Conservation (phyloP, 2,797 vertebrate genomes). For the Propithecus perrieri region DNA sequence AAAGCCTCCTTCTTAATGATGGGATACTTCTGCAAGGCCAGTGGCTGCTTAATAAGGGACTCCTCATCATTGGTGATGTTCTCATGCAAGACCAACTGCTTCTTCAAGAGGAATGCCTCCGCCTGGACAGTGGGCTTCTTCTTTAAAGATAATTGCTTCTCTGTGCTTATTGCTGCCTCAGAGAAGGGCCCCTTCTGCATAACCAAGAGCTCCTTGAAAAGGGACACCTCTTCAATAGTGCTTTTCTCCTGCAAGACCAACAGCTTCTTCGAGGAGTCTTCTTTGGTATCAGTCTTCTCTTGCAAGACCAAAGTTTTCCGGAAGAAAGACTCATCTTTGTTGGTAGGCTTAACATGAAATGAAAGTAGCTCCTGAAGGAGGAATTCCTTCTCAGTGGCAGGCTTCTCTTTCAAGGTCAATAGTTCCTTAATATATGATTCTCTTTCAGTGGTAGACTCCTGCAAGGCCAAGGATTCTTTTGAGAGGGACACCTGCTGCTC, state of each 20-base stretch:
- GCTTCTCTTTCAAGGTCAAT: neutral
- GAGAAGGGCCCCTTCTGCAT: slow-evolving; percentile 66
- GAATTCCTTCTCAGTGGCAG: neutral
- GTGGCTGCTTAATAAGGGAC: neutral
- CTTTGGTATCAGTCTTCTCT: slow-evolving; percentile 17
- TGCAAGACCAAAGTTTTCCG: neutral
- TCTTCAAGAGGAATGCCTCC: neutral
- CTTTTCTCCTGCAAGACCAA: neutral
- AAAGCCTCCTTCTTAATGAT: neutral
- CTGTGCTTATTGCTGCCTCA: slow-evolving; percentile 36
- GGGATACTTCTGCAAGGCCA: neutral
- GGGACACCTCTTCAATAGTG: neutral
- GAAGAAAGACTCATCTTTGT: neutral
- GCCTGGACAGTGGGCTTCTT: neutral
- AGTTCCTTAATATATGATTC: neutral
- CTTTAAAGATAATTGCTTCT: slow-evolving; percentile 40
- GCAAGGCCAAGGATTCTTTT: neutral
- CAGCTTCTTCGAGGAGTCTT: neutral
- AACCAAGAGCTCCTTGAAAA: slow-evolving; percentile 61
- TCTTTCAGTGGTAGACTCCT: slow-evolving; percentile 21
- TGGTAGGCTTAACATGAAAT: neutral
- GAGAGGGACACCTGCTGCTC: neutral
- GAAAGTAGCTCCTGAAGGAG: slow-evolving; percentile 20
- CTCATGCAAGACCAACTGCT: neutral
- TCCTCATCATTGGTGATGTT: neutral